These are phyloP conservation scores for Betta splendens DNA, from an alignment of 2,797 vertebrate genomes.

Conservation along the genomic window DNA sequence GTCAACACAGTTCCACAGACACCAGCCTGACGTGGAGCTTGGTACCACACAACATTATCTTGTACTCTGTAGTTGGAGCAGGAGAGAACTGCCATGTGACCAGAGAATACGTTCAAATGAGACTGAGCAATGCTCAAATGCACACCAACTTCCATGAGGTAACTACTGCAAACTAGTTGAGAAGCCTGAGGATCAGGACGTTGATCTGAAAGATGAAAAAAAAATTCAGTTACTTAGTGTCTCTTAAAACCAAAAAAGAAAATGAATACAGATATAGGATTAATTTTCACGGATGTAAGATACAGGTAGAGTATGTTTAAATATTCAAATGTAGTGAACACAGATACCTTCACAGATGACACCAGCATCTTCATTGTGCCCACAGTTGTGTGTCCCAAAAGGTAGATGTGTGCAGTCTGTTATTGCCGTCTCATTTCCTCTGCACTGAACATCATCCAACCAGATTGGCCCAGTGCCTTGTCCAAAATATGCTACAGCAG, in stretches of 20 bases:
- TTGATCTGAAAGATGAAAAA: not conserved
- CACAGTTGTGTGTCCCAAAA: not conserved
- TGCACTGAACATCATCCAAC: not conserved
- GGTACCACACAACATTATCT: not conserved
- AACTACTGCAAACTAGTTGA: slow-evolving; percentile 7
- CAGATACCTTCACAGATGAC: slow-evolving; percentile 8
- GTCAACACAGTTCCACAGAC: slow-evolving; percentile 1
- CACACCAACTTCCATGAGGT: not conserved
- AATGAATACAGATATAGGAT: too few relatives aligned
- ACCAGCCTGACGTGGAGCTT: not conserved
- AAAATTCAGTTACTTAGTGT: not conserved
- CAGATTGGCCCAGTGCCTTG: slow-evolving; percentile 2
- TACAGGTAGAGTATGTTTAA: too few relatives aligned
- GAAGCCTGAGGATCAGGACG: not conserved
- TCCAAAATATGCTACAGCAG: accelerated
- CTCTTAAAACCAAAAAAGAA: too few relatives aligned
- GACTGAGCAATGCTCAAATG: not conserved
- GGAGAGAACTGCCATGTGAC: not conserved
- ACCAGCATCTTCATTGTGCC: not conserved
- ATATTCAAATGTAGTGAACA: too few relatives aligned
- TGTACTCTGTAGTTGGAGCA: not conserved
- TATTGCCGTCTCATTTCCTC: not conserved
- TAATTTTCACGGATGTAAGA: too few relatives aligned
- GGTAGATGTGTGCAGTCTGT: not conserved
- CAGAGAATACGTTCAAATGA: slow-evolving; percentile 1